Conservation (phyloP, 2,888 invertebrate species). For the Pristionchus maxplancki region DNA sequence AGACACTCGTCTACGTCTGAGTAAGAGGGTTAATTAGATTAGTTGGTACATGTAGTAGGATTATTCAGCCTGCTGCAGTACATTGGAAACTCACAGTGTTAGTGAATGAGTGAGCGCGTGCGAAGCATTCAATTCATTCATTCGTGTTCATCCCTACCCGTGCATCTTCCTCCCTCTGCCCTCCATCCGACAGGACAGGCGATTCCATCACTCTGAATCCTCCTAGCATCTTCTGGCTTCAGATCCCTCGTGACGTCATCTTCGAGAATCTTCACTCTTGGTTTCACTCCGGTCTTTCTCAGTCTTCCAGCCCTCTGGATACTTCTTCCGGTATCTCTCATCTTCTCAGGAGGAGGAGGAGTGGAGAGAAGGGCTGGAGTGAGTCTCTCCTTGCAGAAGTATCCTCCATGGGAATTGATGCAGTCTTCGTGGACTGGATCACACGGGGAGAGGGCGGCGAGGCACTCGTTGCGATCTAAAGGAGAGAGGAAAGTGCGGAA, state of each 20-base stretch:
- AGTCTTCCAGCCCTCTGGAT: not conserved
- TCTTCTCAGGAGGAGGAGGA: conserved; percentile 46
- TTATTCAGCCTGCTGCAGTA: not conserved
- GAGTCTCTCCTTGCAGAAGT: conserved; percentile 31
- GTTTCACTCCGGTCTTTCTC: not conserved
- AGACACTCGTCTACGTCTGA: conserved; percentile 77
- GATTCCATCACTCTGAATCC: conserved; percentile 40
- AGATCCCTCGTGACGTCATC: conserved; percentile 49
- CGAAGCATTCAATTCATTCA: too few relatives aligned
- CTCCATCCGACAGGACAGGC: conserved; percentile 47
- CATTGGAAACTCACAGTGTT: not conserved
- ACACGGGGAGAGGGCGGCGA: conserved; percentile 45
- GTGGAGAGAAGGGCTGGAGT: not conserved
- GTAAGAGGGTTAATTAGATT: not conserved
- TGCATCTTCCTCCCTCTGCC: conserved; percentile 21
- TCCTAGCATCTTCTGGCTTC: conserved; percentile 6
- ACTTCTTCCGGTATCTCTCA: conserved; percentile 43
- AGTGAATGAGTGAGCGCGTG: not conserved
- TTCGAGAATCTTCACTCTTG: conserved; percentile 28
- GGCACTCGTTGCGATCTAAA: conserved; percentile 63
- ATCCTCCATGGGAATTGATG: conserved; percentile 55
- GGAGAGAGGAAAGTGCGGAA: conserved; percentile 54
- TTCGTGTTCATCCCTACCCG: not conserved
- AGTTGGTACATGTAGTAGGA: too few relatives aligned
- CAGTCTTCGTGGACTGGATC: conserved; percentile 50